phyloP scores from a whole-genome alignment of 1,140 invertebrate species.

The Drosophila malerkotliana region DNA sequence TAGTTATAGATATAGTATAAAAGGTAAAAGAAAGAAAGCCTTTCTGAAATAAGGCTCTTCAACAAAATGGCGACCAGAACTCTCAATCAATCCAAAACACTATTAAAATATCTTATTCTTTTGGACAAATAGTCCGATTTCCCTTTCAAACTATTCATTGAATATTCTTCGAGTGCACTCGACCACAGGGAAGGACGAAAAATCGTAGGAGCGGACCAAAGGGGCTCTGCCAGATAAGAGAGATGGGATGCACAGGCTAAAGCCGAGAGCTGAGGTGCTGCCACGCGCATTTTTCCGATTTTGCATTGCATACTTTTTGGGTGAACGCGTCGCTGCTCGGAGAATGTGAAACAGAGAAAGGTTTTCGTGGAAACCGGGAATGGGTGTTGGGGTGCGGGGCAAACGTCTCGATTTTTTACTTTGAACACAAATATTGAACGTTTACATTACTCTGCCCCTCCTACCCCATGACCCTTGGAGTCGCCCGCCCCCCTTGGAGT shows the following conservation, averaged over 20 bases:
- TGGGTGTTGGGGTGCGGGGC: background rate
- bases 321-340: slow-evolving; percentile 63
- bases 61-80: background rate
- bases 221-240: slow-evolving; percentile 17
- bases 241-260: slow-evolving; percentile 20
- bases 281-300: slow-evolving; percentile 59
- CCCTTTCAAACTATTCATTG: background rate
- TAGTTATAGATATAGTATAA: background rate
- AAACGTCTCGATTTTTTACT: slow-evolving; percentile 64
- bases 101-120: no score
- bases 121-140: no score
- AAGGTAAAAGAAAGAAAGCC: no score
- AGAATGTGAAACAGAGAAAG: slow-evolving; percentile 16
- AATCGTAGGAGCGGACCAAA: background rate
- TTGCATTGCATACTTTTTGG: slow-evolving; percentile 79
- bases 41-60: background rate
- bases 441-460: slow-evolving; percentile 52
- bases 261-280: slow-evolving; percentile 40
- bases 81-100: background rate
- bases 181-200: background rate
- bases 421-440: slow-evolving; percentile 80
- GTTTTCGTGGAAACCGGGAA: background rate
- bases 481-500: background rate
- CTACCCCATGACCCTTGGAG: background rate
- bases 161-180: slow-evolving; percentile 10